These are phyloP conservation scores for Philonicus albiceps DNA, from an alignment of 2,888 invertebrate genomes.

Conservation along the genomic window DNA sequence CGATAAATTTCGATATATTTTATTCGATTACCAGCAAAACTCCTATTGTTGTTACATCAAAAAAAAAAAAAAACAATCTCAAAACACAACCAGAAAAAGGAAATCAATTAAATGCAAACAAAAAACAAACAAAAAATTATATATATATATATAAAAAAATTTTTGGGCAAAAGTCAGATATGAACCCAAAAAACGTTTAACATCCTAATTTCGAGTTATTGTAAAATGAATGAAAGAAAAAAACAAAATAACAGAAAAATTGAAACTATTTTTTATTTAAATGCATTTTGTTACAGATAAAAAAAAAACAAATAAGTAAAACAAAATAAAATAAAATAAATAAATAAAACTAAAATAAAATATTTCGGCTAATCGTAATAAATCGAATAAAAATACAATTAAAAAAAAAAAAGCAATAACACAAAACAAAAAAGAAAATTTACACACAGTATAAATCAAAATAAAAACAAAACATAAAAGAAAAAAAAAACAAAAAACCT, in stretches of 20 bases:
- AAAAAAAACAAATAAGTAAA: too few relatives aligned
- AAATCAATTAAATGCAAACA: neutral
- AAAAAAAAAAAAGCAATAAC: slow-evolving; percentile 18
- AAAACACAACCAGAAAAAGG: neutral
- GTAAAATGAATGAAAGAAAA: slow-evolving; percentile 40
- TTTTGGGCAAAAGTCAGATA: slow-evolving; percentile 12
- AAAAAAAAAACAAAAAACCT: neutral
- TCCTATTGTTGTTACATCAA: too few relatives aligned
- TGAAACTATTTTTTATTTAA: slow-evolving; percentile 49
- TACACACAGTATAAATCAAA: too few relatives aligned
- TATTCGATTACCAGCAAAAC: too few relatives aligned
- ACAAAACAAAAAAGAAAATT: neutral
- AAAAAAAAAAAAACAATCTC: too few relatives aligned
- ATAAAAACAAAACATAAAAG: slow-evolving; percentile 12
- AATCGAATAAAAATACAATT: neutral
- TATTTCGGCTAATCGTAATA: neutral
- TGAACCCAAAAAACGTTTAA: slow-evolving; percentile 47
- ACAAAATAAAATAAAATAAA: too few relatives aligned
- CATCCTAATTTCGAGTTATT: slow-evolving; percentile 50
- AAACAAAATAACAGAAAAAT: slow-evolving; percentile 7
- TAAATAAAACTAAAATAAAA: too few relatives aligned
- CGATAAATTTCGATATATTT: too few relatives aligned
- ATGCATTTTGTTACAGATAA: slow-evolving; percentile 48
- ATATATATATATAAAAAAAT: neutral
- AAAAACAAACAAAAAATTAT: neutral